These are phyloP conservation scores for Dendroctonus valens DNA, from an alignment of 1,140 invertebrate genomes.

Conservation along the genomic window DNA sequence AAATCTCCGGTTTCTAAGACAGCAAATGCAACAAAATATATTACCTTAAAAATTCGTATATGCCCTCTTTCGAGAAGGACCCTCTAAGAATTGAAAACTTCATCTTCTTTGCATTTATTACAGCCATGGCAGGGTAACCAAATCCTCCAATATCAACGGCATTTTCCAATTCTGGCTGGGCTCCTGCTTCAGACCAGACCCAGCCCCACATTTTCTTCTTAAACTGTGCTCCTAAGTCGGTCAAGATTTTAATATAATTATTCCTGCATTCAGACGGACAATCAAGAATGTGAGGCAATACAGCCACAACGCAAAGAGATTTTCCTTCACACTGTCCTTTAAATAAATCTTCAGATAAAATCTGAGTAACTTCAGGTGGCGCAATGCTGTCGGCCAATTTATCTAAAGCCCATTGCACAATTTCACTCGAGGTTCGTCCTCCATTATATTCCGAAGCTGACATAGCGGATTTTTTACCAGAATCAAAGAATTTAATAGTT, in stretches of 20 bases:
- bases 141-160: conserved; percentile 92
- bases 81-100: conserved; percentile 93
- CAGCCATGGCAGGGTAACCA: conserved; percentile 92
- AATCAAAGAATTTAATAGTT: conserved; percentile 93
- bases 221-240: conserved; percentile 82
- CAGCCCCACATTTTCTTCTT: conserved; percentile 97
- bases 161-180: conserved; percentile 74
- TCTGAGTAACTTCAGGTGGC: conserved; percentile 83
- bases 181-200: conserved; percentile 30
- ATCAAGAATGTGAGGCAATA: conserved; percentile 96
- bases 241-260: conserved; percentile 77
- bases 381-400: conserved; percentile 85
- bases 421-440: conserved; percentile 87
- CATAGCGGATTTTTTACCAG: conserved; percentile 75
- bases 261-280: conserved; percentile 95
- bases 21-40: conserved; percentile 1
- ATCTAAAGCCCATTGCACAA: conserved; percentile 86
- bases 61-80: conserved; percentile 92
- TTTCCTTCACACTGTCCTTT: conserved; percentile 78
- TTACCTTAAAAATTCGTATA: conserved; percentile 54
- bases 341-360: conserved; percentile 63
- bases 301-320: conserved; percentile 89
- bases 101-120: conserved; percentile 95
- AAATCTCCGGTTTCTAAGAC: too few species aligned
- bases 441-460: conserved; percentile 81